phyloP scores from a whole-genome alignment of 2,113 vertebrate species.

The Axis porcinus region DNA sequence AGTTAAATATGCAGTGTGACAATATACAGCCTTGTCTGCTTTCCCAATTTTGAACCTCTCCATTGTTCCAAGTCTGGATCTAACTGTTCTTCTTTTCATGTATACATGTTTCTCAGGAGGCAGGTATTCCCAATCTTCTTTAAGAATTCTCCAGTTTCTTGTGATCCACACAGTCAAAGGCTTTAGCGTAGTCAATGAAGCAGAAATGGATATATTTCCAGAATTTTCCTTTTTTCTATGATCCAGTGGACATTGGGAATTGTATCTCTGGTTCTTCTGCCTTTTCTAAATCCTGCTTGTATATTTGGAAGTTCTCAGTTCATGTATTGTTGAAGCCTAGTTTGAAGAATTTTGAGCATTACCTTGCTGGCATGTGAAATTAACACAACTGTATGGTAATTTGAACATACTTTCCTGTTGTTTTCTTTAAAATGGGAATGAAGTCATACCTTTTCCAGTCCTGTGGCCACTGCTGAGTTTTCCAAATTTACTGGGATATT shows the following conservation, averaged over 20 bases:
- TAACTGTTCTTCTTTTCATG: not conserved
- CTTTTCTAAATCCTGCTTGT: not conserved
- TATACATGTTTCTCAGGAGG: not conserved
- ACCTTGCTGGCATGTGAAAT: not conserved
- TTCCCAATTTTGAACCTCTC: not conserved
- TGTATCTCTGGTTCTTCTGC: not conserved
- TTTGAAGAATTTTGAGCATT: not conserved
- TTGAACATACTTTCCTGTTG: not conserved
- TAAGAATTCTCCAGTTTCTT: not conserved
- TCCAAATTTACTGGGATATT: not conserved
- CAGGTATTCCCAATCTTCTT: not conserved
- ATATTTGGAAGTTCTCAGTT: not conserved
- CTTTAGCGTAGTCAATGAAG: not conserved
- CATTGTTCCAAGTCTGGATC: not conserved
- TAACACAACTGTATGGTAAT: not conserved
- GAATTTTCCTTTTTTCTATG: not conserved
- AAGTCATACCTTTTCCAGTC: not conserved
- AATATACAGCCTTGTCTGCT: not conserved
- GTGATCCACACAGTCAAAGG: not conserved
- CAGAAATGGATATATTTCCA: not conserved
- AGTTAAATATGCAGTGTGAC: not conserved
- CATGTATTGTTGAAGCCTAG: not conserved
- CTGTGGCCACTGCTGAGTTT: not conserved
- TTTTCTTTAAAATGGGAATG: not conserved
- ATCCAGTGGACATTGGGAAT: not conserved